phyloP scores from a whole-genome alignment of 2,113 vertebrate genomes.

The Heliornis fulica region DNA sequence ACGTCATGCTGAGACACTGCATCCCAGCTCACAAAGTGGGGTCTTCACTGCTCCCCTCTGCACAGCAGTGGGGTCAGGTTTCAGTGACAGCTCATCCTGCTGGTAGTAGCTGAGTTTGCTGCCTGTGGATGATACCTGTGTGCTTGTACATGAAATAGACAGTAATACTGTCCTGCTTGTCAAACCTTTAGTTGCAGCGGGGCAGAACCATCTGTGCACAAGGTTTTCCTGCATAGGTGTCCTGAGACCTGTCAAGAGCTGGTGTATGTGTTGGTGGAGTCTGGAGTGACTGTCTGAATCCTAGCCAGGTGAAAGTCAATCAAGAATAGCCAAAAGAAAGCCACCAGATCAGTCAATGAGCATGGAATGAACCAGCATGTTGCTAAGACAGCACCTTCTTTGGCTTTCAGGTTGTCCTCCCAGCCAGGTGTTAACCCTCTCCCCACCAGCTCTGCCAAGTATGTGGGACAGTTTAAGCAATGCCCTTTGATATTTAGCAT shows the following conservation, averaged over 20 bases:
- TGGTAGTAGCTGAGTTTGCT: background rate
- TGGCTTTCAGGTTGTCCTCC: background rate
- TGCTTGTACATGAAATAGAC: background rate
- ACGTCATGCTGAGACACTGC: background rate
- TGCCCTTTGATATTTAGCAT: conserved; percentile 2
- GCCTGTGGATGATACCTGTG: background rate
- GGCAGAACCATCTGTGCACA: background rate
- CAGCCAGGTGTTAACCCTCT: background rate
- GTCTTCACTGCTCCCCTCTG: too few species aligned
- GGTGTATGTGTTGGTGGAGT: background rate
- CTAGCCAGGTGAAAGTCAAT: background rate
- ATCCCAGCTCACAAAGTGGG: background rate
- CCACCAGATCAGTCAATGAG: background rate
- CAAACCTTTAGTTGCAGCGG: background rate
- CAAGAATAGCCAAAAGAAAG: background rate
- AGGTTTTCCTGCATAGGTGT: background rate
- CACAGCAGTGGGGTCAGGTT: background rate
- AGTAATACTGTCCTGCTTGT: background rate
- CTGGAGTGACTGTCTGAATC: background rate
- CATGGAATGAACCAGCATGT: background rate
- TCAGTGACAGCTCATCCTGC: background rate
- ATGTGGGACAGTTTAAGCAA: background rate
- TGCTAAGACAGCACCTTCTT: background rate
- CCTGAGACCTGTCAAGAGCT: background rate
- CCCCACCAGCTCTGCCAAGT: background rate